Base-by-base conservation (phyloP, 2,888 invertebrate species). In the Sminthurinus aureus region DNA sequence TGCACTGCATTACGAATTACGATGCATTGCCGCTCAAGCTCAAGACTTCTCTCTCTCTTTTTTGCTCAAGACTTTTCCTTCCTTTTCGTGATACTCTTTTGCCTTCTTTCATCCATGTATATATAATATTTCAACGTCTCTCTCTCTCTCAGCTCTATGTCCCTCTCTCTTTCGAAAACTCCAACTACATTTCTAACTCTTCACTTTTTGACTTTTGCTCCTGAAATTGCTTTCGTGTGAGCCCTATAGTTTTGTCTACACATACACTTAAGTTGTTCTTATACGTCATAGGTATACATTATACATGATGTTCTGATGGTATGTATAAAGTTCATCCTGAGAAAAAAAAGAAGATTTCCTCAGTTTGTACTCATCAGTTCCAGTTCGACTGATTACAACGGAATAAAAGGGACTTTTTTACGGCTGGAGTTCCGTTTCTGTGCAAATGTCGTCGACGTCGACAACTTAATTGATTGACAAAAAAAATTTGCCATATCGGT, bases 1-100 rank as follows among this genome's bases (percentile, higher is more conserved):
- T 52, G 76, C 76, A 52, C 22, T 76, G 58, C 58, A 51, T 75
- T 75, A 75, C 75, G 75, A 75, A 75, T 75, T 75, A 75, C 75
- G 75, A 75, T 76, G 76, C 76, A 76, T 76, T 76, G 51, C 76
- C 76, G 52, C 76, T 76, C 58, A 52, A 76, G 24, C 38, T 38
- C 38, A 38, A 38, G 38, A 38, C 38, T 38, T 38, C 38, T 38
- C 38, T 38, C 38, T n/a, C 58, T 76, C 13, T 52, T 24, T 58
- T 52, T 52, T 58, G 11, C 6, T 51, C 51, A 24, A n/a, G 18
- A n/a, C 51, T 75, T 75, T 51, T 79, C 51, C 80, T 73, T 69
- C 38, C 26, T 81, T 58, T 51, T 80, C 22, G 11, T 20, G 11
- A 64, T 51, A 24, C 13, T 18, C 71, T 6, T 38, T 38, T 38